Evolutionary conservation across 30 jellyfish, hydroid and myxozoan genomes (phyloP), one percentile per base, ranked within the genome.

Genomic region (Aurelia sp.): DNA sequence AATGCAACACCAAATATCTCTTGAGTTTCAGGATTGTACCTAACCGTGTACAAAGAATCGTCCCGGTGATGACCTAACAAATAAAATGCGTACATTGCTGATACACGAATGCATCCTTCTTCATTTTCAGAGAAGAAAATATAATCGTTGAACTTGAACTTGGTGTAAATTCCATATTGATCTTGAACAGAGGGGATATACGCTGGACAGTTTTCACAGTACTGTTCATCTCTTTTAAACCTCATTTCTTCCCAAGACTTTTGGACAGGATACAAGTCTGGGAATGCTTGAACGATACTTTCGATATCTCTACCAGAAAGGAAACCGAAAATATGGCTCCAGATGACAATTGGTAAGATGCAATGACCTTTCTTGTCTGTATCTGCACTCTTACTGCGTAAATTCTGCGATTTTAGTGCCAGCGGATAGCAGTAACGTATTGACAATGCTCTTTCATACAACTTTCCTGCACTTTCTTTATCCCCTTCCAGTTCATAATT

Each of bases 61-160:
- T 88, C 80, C 5, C 35, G 76, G 5, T 63, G 11, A 30, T 88
- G 85, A n/a, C 96, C 91, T 16, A 88, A 48, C 31, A 88, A 63
- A 62, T 31, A 88, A 13, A 88, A 65, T 15, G 96, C 79, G 79
- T 88, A 78, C 91, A 87, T 75, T 55, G 96, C 96, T 53, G 87
- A 79, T 13, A 86, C 96, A 4, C 84, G 50, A 31, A 72, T 27
- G 22, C 96, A 86, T 13, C 78, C 74, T 74, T 86, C 96, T 53
- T 71, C 75, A 61, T 86, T 74, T 2, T 64, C 84, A 10, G 60
- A 50, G 18, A 86, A 84, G 84, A 86, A 86, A 18, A 27, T 20
- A 27, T 78, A 47, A 63, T 64, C 77, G 19, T 57, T 15, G 35
- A 86, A 86, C n/a, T 10, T 19, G 78, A 86, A 86, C 22, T 65